These are phyloP conservation scores for Neosalanx taihuensis DNA, from an alignment of 2,797 vertebrate species.

Conservation along the genomic window DNA sequence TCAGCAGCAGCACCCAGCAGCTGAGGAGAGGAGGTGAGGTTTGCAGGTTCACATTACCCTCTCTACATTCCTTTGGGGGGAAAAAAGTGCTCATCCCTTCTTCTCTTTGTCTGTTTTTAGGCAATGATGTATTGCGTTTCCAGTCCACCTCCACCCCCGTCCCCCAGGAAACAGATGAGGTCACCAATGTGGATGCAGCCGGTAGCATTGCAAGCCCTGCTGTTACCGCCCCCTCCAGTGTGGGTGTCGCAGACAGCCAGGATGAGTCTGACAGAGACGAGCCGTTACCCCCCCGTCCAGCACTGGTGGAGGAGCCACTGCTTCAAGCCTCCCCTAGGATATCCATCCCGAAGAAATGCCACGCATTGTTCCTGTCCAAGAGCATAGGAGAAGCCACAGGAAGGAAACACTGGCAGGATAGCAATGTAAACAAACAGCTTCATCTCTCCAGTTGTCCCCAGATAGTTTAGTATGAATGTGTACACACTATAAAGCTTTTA, in stretches of 20 bases:
- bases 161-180: constrained; percentile 10
- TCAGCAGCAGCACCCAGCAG: constrained; percentile 29
- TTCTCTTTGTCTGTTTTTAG: constrained; percentile 21
- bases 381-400: constrained; percentile 16
- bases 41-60: neutral
- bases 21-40: constrained; percentile 40
- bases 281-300: neutral
- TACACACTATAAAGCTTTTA: neutral
- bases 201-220: neutral
- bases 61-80: no score
- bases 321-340: constrained; percentile 60
- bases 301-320: constrained; percentile 61
- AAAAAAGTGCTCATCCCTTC: neutral
- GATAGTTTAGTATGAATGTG: neutral
- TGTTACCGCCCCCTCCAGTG: neutral
- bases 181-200: neutral
- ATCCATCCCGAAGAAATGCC: constrained; percentile 62
- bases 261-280: neutral
- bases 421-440: constrained; percentile 53
- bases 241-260: constrained; percentile 18
- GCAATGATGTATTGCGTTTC: constrained; percentile 9
- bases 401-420: constrained; percentile 21
- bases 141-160: neutral
- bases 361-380: constrained; percentile 39
- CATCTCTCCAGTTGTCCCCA: neutral